A percentile compares a stretch with the other conserved stretches of the same genome.
phyloP scores from a whole-genome alignment of 2,113 vertebrate genomes.

The Cyprinodon variegatus region DNA sequence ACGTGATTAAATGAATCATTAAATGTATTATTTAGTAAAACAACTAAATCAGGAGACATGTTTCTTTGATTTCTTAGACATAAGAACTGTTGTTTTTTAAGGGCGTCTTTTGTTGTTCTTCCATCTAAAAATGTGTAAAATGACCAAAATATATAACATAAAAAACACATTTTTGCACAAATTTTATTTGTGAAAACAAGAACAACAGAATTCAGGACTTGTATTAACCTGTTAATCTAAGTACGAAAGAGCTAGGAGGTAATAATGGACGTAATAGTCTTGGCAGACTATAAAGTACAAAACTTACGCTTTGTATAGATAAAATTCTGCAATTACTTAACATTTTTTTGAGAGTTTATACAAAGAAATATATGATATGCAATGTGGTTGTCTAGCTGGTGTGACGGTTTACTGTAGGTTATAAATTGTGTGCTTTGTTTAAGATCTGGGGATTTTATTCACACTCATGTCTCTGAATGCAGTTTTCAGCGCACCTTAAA shows the following conservation, averaged over 20 bases:
- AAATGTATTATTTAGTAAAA: not conserved
- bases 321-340: not conserved
- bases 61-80: not conserved
- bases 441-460: not conserved
- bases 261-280: no score
- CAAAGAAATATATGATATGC: no score
- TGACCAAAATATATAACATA: not conserved
- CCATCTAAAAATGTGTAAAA: not conserved
- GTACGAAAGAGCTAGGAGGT: no score
- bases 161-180: not conserved
- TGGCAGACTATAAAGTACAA: not conserved
- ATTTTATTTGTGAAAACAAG: not conserved
- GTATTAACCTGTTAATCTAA: not conserved
- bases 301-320: not conserved
- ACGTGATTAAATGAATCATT: no score
- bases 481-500: conserved; percentile 2
- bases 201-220: not conserved
- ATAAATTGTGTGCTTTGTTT: not conserved
- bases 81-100: not conserved
- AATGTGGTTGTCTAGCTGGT: no score
- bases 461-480: not conserved
- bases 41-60: not conserved
- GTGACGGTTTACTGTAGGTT: no score
- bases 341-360: not conserved
- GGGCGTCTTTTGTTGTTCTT: not conserved